These are phyloP conservation scores for Ophioninae sp. DNA, from an alignment of 2,888 invertebrate species.

Conservation along the genomic window DNA sequence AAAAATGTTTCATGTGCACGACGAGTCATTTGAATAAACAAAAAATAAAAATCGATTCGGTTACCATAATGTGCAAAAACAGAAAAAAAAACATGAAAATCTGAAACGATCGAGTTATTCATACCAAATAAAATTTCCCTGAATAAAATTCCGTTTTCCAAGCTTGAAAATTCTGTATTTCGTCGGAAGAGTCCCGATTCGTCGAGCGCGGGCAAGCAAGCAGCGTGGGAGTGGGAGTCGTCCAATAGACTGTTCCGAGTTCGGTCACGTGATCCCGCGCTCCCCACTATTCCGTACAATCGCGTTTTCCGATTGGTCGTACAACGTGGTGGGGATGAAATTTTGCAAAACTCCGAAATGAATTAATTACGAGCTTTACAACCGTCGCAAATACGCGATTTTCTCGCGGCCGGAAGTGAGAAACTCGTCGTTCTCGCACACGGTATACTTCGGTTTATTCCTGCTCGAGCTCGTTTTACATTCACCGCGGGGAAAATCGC, in stretches of 20 bases:
- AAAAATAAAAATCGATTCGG: too few relatives aligned
- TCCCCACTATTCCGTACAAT: neutral
- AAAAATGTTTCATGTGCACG: too few relatives aligned
- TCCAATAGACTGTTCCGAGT: neutral
- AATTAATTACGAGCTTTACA: constrained; percentile 21
- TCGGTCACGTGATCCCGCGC: neutral
- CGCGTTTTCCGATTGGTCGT: neutral
- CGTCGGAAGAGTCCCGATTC: too few relatives aligned
- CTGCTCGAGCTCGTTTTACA: constrained; percentile 25
- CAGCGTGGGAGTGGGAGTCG: too few relatives aligned
- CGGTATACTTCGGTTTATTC: neutral
- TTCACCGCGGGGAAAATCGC: constrained; percentile 32
- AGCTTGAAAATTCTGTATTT: too few relatives aligned
- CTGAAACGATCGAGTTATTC: too few relatives aligned
- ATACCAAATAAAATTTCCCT: too few relatives aligned
- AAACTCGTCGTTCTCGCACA: neutral
- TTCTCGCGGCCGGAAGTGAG: constrained; percentile 9
- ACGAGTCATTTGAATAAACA: too few relatives aligned
- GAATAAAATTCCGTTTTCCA: too few relatives aligned
- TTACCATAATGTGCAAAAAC: too few relatives aligned
- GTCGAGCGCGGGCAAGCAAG: too few relatives aligned
- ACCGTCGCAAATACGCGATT: constrained; percentile 5
- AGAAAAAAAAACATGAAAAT: too few relatives aligned
- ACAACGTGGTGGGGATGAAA: neutral
- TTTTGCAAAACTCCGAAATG: neutral